Evolutionary conservation across 2,888 invertebrate genomes (phyloP).

Genomic region (Chymomyza caudatula): DNA sequence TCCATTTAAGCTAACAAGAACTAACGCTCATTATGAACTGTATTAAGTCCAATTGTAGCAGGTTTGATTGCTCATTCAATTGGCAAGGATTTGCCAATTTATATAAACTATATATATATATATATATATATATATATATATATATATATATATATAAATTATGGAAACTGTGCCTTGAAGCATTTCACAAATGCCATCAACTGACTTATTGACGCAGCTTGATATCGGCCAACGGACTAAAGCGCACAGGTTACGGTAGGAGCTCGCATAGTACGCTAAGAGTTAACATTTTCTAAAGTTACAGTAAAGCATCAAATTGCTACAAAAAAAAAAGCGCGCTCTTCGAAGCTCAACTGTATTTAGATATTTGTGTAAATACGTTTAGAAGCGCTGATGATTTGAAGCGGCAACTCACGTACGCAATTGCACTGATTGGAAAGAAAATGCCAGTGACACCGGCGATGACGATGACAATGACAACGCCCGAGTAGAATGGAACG

Average conservation of each 20-base stretch:
- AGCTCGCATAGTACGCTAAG: slow-evolving; percentile 20
- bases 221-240: slow-evolving; percentile 1
- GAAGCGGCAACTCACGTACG: slow-evolving; percentile 60
- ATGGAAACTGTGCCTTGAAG: slow-evolving; percentile 41
- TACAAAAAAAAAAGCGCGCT: slow-evolving; percentile 1
- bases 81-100: neutral
- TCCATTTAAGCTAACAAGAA: neutral
- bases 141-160: slow-evolving; percentile 1
- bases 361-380: neutral
- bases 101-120: neutral
- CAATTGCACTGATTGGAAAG: slow-evolving; percentile 63
- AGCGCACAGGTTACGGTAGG: slow-evolving; percentile 2
- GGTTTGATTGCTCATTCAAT: neutral
- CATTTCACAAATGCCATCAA: slow-evolving; percentile 58
- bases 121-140: neutral
- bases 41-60: neutral
- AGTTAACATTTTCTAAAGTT: no score
- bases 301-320: no score
- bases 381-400: slow-evolving; percentile 20
- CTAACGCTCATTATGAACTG: neutral
- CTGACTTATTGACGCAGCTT: slow-evolving; percentile 69
- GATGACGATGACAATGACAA: slow-evolving; percentile 2
- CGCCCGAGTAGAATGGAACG: neutral
- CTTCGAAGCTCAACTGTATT: neutral
- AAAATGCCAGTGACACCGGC: slow-evolving; percentile 34